These are phyloP conservation scores for Villa cingulata DNA, from an alignment of 2,888 invertebrate species.

Conservation along the genomic window DNA sequence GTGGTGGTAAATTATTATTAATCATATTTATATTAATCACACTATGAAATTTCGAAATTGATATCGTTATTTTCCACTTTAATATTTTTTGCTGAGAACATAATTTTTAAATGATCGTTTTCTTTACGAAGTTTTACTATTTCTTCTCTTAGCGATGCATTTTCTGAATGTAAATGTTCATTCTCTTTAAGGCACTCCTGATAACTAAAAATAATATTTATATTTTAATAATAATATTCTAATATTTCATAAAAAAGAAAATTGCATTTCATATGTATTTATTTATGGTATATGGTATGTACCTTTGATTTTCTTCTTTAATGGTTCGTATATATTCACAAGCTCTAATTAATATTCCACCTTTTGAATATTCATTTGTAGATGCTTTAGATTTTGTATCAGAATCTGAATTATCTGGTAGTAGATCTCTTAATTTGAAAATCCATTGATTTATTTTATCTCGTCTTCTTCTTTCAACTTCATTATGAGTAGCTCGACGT, in stretches of 20 bases:
- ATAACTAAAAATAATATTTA: slow-evolving; percentile 18
- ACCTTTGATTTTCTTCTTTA: slow-evolving; percentile 61
- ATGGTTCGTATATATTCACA: slow-evolving; percentile 87
- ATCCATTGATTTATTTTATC: slow-evolving; percentile 98
- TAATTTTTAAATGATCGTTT: slow-evolving; percentile 15
- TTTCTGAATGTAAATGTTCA: slow-evolving; percentile 6
- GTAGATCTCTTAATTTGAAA: slow-evolving; percentile 75
- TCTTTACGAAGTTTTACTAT: slow-evolving; percentile 25
- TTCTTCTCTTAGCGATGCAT: slow-evolving; percentile 15
- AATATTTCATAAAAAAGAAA: too few species aligned
- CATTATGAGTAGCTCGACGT: slow-evolving; percentile 85
- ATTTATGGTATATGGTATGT: neutral
- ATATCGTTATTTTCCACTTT: neutral
- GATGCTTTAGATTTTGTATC: slow-evolving; percentile 2
- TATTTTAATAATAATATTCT: neutral
- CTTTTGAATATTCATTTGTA: slow-evolving; percentile 60
- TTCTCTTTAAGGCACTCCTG: slow-evolving; percentile 25
- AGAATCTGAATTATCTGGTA: slow-evolving; percentile 44
- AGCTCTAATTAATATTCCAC: slow-evolving; percentile 87
- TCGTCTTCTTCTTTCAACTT: slow-evolving; percentile 82
- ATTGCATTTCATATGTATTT: neutral
- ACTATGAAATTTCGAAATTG: neutral
- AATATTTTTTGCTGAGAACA: neutral
- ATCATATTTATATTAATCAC: neutral
- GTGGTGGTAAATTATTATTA: too few species aligned